Evolutionary conservation across 2,797 vertebrate species (phyloP).

Genomic region (Rhinoraja longicauda): DNA sequence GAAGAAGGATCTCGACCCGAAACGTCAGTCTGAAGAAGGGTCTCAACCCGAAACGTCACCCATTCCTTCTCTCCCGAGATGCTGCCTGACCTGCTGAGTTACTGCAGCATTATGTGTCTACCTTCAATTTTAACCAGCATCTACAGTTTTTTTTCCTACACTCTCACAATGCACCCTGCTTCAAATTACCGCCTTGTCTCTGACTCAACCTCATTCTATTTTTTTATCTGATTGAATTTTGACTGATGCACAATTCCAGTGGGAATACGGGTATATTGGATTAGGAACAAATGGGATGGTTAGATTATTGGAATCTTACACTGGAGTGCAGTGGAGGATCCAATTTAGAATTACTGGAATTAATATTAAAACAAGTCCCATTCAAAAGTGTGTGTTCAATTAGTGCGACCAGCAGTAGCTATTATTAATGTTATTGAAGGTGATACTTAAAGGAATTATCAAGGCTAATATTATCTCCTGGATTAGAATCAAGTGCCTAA

Average conservation of each 20-base stretch:
- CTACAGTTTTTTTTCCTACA: too few relatives aligned
- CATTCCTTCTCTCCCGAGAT: too few relatives aligned
- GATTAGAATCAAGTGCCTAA: neutral
- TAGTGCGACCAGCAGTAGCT: neutral
- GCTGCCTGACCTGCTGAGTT: too few relatives aligned
- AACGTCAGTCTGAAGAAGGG: too few relatives aligned
- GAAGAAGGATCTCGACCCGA: too few relatives aligned
- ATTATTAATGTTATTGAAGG: neutral
- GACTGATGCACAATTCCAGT: neutral
- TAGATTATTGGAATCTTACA: neutral
- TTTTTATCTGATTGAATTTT: conserved; percentile 6
- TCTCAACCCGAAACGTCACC: too few relatives aligned
- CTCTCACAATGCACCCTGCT: neutral
- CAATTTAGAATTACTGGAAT: neutral
- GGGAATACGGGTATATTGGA: too few relatives aligned
- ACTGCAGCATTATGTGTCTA: too few relatives aligned
- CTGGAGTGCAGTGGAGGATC: too few relatives aligned
- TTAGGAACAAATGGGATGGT: neutral
- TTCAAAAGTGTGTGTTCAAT: neutral
- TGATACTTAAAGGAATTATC: neutral
- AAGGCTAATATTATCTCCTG: neutral
- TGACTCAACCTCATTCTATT: neutral
- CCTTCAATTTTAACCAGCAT: too few relatives aligned
- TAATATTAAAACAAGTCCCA: neutral
- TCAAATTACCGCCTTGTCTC: neutral